Evolutionary conservation across 2,888 invertebrate species (phyloP), one percentile per base, ranked within the genome.

Genomic region (Cantharis nigra): DNA sequence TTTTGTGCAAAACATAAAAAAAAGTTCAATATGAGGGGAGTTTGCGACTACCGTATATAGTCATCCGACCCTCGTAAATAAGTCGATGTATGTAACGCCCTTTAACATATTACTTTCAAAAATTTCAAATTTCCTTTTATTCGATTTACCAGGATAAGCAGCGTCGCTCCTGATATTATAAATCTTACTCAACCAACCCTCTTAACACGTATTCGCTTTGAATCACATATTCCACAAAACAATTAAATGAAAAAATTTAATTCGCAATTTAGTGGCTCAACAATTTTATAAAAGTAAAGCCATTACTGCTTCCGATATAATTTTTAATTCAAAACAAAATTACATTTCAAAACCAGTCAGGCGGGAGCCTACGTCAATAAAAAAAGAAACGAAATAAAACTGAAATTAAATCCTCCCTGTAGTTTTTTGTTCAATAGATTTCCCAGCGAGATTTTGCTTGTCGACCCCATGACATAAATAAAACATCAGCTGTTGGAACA

Each of bases 391-490:
- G 75, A 78, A 78, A 78, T 78, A 73, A 78, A 74, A 69, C 77
- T 69, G 77, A 73, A 79, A 79, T 79, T 79, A 79, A 79, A 79
- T 79, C 79, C 77, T 74, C 77, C 79, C 79, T 74, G 75, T 71
- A 79, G 79, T 79, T 79, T 77, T 77, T 72, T 67, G 75, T 76
- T 74, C 78, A 72, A 76, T 79, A 76, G 76, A 78, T 78, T 78
- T 78, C 74, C 72, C 71, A 70, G 78, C 78, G 78, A 77, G 79
- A 77, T 77, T 79, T 79, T 76, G 69, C 77, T 74, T 75, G 75
- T 74, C 76, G 77, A 70, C 70, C 76, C 65, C 74, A 71, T 64
- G 71, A 71, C 71, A 78, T 79, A 79, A 79, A 79, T 79, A 79
- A 79, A 79, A 79, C 79, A 79, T 79, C 78, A 70, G 76, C 74